Base-by-base conservation (phyloP, 1,140 invertebrate genomes). In the Heliconius himera region DNA sequence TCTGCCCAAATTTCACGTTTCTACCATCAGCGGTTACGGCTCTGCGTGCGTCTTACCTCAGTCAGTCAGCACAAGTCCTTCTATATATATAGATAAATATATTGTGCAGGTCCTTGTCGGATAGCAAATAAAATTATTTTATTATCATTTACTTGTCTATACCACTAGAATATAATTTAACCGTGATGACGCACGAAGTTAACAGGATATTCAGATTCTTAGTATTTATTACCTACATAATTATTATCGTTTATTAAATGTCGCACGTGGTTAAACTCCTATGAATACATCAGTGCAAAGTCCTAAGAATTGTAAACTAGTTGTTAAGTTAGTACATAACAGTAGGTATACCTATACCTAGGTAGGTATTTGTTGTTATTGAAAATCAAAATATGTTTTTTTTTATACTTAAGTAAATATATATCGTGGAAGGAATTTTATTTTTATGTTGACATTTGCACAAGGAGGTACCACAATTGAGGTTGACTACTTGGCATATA, bases 151-250 rank as follows among this genome's bases (percentile, higher is more conserved):
- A 60, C 22, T 60, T 29, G 26, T 29, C 60, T 66, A 66, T n/a
- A 66, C 60, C 29, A 51, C 22, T 66, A 66, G 26, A 66, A 66
- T 66, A 66, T 22, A 13, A 66, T 29, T 66, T 66, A 29, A n/a
- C 60, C 22, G 26, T 29, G 60, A 66, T 66, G 60, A 66, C 60
- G 60, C 60, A 66, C 60, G 22, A 66, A 66, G 26, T 9, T 66
- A 26, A 29, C 26, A 66, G 60, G 22, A 66, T 66, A 66, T 66
- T 66, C 11, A 66, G 4, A 66, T 66, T 66, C 60, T 66, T 26
- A 66, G 60, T 66, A 26, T n/a, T 66, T 66, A 13, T 29, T 26
- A 66, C 26, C 60, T 16, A 66, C n/a, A 13, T 29, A 66, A 26
- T 26, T 29, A 66, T 66, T 26, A 5, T 66, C 13, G 60, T 29